phyloP scores from a whole-genome alignment of 1,140 invertebrate species.

The Dufourea novaeangliae region DNA sequence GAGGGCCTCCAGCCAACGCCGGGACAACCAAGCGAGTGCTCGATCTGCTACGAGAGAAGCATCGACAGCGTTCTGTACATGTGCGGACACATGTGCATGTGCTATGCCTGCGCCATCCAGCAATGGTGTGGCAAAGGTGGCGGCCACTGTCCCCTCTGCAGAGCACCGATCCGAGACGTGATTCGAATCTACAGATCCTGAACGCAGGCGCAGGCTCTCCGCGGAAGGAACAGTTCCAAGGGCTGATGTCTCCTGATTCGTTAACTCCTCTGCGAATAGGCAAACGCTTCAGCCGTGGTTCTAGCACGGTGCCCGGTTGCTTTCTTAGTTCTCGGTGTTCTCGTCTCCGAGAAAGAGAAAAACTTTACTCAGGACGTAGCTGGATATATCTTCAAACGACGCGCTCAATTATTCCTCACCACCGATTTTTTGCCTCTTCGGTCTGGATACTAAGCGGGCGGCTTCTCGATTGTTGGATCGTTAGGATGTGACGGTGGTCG shows the following conservation, averaged over 20 bases:
- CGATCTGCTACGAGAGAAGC: constrained; percentile 95
- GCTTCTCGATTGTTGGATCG: background rate
- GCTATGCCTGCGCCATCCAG: constrained; percentile 96
- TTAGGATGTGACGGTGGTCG: background rate
- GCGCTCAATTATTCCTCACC: background rate
- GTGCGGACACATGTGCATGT: constrained; percentile 99
- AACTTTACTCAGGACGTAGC: constrained; percentile 4
- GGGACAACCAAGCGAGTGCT: constrained; percentile 88
- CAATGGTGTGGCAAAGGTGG: constrained; percentile 95
- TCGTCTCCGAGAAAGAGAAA: constrained; percentile 1
- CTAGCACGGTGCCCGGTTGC: background rate
- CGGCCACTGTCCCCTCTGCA: constrained; percentile 96
- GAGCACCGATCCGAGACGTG: constrained; percentile 95
- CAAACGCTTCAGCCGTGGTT: background rate
- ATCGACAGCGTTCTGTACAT: constrained; percentile 97
- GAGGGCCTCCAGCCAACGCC: constrained; percentile 76
- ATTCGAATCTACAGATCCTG: constrained; percentile 96
- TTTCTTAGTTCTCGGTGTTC: constrained; percentile 21
- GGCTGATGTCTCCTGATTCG: constrained; percentile 17
- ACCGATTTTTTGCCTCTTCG: background rate
- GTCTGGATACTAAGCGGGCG: background rate
- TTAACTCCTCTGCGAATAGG: constrained; percentile 2
- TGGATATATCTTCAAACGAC: background rate
- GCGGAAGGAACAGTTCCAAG: constrained; percentile 40
- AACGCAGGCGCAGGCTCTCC: constrained; percentile 65